phyloP scores from a whole-genome alignment of 2,797 vertebrate species.

The Poecilia wingei region DNA sequence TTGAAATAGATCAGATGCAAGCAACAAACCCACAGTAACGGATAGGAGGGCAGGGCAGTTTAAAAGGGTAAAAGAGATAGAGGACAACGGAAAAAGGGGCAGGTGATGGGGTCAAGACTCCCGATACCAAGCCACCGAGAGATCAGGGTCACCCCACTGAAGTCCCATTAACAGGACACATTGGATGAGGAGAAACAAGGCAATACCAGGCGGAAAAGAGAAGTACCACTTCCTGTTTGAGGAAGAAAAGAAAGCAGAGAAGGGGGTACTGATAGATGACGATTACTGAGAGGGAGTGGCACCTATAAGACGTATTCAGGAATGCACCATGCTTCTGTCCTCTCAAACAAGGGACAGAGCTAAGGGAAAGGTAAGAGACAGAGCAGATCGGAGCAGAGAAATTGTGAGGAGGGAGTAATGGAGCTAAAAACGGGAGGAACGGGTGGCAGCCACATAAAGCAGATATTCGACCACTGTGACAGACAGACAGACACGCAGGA shows the following conservation, averaged over 20 bases:
- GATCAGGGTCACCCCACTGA: conserved; percentile 68
- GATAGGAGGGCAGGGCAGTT: conserved; percentile 64
- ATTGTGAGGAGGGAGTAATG: conserved; percentile 14
- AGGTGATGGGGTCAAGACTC: conserved; percentile 41
- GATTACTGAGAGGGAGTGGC: conserved; percentile 50
- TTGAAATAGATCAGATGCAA: conserved; percentile 81
- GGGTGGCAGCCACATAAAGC: conserved; percentile 86
- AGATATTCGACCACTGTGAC: conserved; percentile 83
- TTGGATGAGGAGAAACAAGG: conserved; percentile 79
- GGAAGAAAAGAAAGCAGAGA: conserved; percentile 61
- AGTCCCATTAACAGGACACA: conserved; percentile 64
- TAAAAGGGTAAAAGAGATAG: conserved; percentile 69
- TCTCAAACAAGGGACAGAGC: conserved; percentile 67
- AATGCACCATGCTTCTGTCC: conserved; percentile 87
- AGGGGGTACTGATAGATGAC: conserved; percentile 61
- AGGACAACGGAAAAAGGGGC: conserved; percentile 27
- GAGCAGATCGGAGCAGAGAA: conserved; percentile 42
- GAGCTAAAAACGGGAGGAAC: conserved; percentile 54
- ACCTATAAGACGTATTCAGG: conserved; percentile 78
- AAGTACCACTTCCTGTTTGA: conserved; percentile 68
- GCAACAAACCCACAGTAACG: conserved; percentile 82
- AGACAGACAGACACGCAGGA: conserved; percentile 91
- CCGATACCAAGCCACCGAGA: conserved; percentile 67
- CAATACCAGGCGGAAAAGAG: conserved; percentile 67
- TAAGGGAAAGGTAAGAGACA: conserved; percentile 37